Evolutionary conservation across 2,888 invertebrate genomes (phyloP).

Genomic region (Thera britannica): DNA sequence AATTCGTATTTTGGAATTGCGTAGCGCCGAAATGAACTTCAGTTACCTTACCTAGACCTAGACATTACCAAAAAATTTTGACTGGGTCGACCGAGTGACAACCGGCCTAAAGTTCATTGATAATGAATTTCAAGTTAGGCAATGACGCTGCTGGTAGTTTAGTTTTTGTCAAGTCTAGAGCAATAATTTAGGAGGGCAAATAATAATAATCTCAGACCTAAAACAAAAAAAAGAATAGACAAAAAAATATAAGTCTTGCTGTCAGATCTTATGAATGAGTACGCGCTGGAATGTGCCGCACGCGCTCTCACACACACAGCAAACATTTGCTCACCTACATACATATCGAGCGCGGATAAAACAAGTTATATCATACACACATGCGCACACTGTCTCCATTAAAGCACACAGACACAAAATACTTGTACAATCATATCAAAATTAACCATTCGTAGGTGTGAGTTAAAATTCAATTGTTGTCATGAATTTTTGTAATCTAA

Average conservation of each 20-base stretch:
- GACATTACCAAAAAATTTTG: too few relatives aligned
- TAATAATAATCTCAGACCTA: conserved; percentile 41
- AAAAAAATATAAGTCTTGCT: conserved; percentile 57
- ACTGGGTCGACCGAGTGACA: too few relatives aligned
- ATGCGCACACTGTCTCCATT: conserved; percentile 48
- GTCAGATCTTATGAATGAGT: conserved; percentile 75
- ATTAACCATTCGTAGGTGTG: conserved; percentile 33
- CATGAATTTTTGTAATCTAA: conserved; percentile 2
- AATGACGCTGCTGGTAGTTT: too few relatives aligned
- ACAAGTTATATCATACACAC: conserved; percentile 69
- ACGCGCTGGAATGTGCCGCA: conserved; percentile 78
- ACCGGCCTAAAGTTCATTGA: too few relatives aligned
- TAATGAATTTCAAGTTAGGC: too few relatives aligned
- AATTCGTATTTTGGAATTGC: too few relatives aligned
- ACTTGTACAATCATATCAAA: conserved; percentile 58
- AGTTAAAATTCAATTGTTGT: conserved; percentile 4
- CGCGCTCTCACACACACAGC: conserved; percentile 58
- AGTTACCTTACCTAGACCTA: too few relatives aligned
- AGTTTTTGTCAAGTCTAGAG: not conserved
- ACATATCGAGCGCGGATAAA: conserved; percentile 50
- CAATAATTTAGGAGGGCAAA: conserved; percentile 30
- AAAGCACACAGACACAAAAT: conserved; percentile 50
- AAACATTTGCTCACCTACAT: conserved; percentile 55
- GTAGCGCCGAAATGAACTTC: too few relatives aligned
- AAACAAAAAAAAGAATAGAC: conserved; percentile 56